Evolutionary conservation across 35 echinoderm and acorn worm genomes (phyloP).

Genomic region (Diadema setosum): DNA sequence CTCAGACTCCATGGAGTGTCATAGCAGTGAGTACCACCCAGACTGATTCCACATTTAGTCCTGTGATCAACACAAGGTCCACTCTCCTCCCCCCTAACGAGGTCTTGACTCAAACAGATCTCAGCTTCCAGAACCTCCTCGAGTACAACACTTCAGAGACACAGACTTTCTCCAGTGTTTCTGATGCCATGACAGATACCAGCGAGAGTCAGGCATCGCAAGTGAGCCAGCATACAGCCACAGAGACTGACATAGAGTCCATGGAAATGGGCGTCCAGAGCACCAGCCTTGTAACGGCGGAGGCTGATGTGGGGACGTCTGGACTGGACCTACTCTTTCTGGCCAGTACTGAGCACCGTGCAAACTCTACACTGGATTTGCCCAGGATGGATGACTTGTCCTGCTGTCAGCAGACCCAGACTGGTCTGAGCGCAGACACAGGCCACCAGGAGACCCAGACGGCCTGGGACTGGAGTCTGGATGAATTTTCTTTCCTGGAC

Average conservation of each 20-base stretch:
- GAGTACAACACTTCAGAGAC: not conserved
- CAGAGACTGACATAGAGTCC: no score
- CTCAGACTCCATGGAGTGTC: not conserved
- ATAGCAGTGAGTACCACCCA: not conserved
- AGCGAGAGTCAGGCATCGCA: not conserved
- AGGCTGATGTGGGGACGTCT: not conserved
- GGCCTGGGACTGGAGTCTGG: slow-evolving; percentile 9
- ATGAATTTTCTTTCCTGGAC: slow-evolving; percentile 10
- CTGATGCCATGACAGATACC: not conserved
- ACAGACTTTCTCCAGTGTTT: not conserved
- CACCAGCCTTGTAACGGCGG: not conserved
- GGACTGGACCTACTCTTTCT: not conserved
- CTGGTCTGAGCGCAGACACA: not conserved
- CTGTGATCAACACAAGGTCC: not conserved
- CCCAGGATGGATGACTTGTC: not conserved
- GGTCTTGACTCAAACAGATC: not conserved
- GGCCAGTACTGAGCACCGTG: not conserved
- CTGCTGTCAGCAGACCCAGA: slow-evolving; percentile 14
- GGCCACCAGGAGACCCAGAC: slow-evolving; percentile 5
- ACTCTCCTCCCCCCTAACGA: not conserved
- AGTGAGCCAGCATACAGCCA: not conserved
- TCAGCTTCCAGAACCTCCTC: not conserved
- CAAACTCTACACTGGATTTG: not conserved
- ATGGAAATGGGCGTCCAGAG: not conserved
- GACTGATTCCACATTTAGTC: no score